A percentile compares a stretch with the other conserved stretches of the same genome.
Evolutionary conservation across 2,888 invertebrate species (phyloP).

Genomic region (Drosophila pseudotalamancana): DNA sequence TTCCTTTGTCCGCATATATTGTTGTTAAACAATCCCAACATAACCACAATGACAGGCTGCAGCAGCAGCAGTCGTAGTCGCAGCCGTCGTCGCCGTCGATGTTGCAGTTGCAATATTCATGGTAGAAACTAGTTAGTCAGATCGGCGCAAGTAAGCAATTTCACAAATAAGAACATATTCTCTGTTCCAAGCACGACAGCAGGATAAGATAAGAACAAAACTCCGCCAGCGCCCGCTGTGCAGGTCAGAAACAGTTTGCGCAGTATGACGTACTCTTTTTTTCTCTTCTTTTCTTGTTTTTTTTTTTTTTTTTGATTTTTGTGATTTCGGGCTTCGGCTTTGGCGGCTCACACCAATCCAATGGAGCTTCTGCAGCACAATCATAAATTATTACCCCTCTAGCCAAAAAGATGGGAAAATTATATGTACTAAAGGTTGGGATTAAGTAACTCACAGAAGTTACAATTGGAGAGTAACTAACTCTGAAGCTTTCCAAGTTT

Average conservation of each 20-base stretch:
- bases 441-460: neutral
- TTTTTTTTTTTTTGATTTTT: neutral
- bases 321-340: slow-evolving; percentile 20
- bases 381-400: slow-evolving; percentile 42
- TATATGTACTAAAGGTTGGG: slow-evolving; percentile 5
- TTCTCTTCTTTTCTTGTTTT: neutral
- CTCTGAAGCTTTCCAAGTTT: no score
- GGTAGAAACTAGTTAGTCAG: slow-evolving; percentile 66
- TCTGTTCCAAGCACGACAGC: slow-evolving; percentile 51
- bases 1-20: slow-evolving; percentile 60
- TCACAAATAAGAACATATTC: slow-evolving; percentile 73
- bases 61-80: slow-evolving; percentile 14
- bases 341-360: slow-evolving; percentile 51
- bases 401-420: neutral
- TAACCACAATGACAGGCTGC: slow-evolving; percentile 59
- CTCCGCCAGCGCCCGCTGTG: slow-evolving; percentile 73
- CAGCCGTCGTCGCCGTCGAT: slow-evolving; percentile 21
- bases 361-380: slow-evolving; percentile 36
- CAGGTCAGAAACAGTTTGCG: slow-evolving; percentile 52
- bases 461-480: neutral
- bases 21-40: slow-evolving; percentile 68
- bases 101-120: slow-evolving; percentile 24
- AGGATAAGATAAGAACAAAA: slow-evolving; percentile 64
- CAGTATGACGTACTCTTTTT: slow-evolving; percentile 52
- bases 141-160: slow-evolving; percentile 73